Evolutionary conservation across 1,140 invertebrate species (phyloP).

Genomic region (Aphis craccivora): DNA sequence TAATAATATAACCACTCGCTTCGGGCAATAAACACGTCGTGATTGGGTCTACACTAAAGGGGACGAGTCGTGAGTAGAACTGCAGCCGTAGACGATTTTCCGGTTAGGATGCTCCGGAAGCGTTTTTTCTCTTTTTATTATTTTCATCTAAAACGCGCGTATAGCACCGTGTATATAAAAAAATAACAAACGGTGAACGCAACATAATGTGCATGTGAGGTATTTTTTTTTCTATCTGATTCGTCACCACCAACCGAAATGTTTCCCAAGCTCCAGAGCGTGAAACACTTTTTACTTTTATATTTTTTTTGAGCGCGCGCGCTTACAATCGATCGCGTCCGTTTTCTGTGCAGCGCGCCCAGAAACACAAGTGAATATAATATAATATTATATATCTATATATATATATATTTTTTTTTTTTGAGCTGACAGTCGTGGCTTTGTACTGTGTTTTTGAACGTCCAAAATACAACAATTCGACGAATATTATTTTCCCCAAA

Average conservation of each 20-base stretch:
- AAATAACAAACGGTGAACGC: background rate
- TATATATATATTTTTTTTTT: too few species aligned
- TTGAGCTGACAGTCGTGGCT: background rate
- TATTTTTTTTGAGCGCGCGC: background rate
- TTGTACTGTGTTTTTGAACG: background rate
- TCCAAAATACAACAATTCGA: background rate
- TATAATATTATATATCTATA: background rate
- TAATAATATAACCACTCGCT: background rate
- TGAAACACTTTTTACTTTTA: conserved; percentile 11
- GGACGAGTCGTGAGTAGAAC: background rate
- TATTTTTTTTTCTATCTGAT: background rate
- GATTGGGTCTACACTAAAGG: background rate
- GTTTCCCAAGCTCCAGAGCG: background rate
- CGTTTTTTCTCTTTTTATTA: background rate
- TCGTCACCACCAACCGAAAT: background rate
- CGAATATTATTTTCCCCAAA: background rate
- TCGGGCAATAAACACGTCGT: background rate
- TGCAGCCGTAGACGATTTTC: conserved; percentile 2
- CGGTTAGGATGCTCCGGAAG: background rate
- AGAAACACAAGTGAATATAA: background rate
- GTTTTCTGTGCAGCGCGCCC: background rate
- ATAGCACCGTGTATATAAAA: background rate
- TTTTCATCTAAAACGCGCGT: background rate
- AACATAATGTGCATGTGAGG: background rate
- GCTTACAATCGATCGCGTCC: background rate